Base-by-base conservation (phyloP, 2,888 invertebrate genomes). In the Cheilosia soror region DNA sequence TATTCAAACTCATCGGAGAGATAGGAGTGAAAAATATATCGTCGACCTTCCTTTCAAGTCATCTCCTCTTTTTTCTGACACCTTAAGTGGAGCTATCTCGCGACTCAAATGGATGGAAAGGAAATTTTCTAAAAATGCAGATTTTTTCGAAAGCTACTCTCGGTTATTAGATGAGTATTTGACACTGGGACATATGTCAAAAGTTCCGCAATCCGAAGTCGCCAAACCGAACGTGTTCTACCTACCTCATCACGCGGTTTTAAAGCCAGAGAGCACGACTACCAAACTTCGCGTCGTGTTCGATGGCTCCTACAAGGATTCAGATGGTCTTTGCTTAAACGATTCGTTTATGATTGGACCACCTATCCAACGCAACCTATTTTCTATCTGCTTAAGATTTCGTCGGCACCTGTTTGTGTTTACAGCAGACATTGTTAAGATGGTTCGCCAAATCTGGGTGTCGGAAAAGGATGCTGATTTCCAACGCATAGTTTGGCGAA, bases 161-260 rank as follows among this genome's bases (percentile, higher is more conserved):
- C 7, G n/a, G 5, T 31, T 49, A 0, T 20, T 49, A 15, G n/a
- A 44, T 4, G 44, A 44, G 9, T 20, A 29, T 29, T 29, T 3
- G 3, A 5, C 5, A 29, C 29, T 3, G 29, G 3, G 29, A 29
- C 5, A 0, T 2, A 49, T 49, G 47, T 7, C 15, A 5, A 49
- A 20, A 20, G n/a, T 49, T 15, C 47, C 47, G 5, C 3, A 5
- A 1, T 49, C 47, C 1, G 47, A 49, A 49, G 7, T 15, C 20
- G 15, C n/a, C n/a, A 44, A 44, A 6, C n/a, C 11, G 9, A 44
- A 44, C 13, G 44, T 53, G 15, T 87, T 58, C 49, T 86, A 81
- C 47, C 29, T 83, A 5, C 87, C 87, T 1, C 87, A 87, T 49
- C 82, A 87, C 37, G 79, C 77, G 0, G 82, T 87, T 7, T 29